Evolutionary conservation across 2,888 invertebrate genomes (phyloP).

Genomic region (Macaria notata): DNA sequence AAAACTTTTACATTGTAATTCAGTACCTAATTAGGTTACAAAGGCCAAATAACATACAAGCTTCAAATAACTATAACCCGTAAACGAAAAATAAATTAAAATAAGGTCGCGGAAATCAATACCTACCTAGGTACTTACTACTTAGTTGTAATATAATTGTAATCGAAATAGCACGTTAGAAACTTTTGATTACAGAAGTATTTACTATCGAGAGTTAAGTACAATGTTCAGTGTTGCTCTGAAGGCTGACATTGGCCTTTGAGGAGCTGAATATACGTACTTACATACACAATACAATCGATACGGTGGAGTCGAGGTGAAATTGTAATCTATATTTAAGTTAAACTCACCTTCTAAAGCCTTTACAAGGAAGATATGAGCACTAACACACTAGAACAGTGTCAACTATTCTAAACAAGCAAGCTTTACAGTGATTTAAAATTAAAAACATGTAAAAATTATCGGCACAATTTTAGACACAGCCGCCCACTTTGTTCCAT

Average conservation of each 20-base stretch:
- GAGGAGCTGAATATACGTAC: slow-evolving; percentile 17
- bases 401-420: slow-evolving; percentile 35
- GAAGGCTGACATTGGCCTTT: slow-evolving; percentile 73
- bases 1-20: no score
- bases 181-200: no score
- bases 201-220: no score
- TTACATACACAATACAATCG: slow-evolving; percentile 55
- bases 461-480: slow-evolving; percentile 39
- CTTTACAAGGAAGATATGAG: slow-evolving; percentile 39
- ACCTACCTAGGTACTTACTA: no score
- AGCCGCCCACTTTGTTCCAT: slow-evolving; percentile 67
- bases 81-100: no score
- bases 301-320: slow-evolving; percentile 48
- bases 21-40: no score
- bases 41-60: no score
- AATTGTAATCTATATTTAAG: background rate
- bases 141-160: no score
- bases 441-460: slow-evolving; percentile 48
- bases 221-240: no score
- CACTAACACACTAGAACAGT: slow-evolving; percentile 50
- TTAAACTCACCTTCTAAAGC: slow-evolving; percentile 38
- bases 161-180: no score
- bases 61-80: no score
- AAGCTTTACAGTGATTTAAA: slow-evolving; percentile 39
- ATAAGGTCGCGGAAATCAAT: no score